Percentiles rank a stretch among this genome's conserved stretches.
These are phyloP conservation scores for Ichneumoninae sp. DNA, from an alignment of 2,888 invertebrate genomes.

Conservation along the genomic window DNA sequence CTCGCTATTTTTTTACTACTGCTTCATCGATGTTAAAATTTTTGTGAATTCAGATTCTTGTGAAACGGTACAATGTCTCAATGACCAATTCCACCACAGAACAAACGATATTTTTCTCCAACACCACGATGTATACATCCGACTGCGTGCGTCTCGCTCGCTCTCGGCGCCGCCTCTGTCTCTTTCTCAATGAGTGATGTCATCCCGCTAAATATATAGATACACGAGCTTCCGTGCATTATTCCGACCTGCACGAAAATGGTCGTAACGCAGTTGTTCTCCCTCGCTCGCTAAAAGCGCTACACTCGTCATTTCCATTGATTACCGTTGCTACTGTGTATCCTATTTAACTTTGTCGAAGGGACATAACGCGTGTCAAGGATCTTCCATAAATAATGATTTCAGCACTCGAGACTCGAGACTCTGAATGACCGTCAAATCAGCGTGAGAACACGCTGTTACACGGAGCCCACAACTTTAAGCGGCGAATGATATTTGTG, in stretches of 20 bases:
- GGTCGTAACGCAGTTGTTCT: conserved; percentile 31
- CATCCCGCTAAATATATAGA: conserved; percentile 61
- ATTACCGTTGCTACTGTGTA: not conserved
- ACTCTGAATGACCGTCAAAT: not conserved
- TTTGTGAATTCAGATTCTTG: not conserved
- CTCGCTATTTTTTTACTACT: too few species aligned
- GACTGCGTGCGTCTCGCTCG: not conserved
- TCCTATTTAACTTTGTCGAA: conserved; percentile 3
- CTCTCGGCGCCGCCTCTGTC: not conserved
- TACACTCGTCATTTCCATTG: not conserved
- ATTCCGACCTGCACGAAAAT: conserved; percentile 49
- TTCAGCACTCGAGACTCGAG: conserved; percentile 1
- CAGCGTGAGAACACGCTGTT: not conserved
- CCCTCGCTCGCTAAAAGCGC: conserved; percentile 6
- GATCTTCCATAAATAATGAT: conserved; percentile 31
- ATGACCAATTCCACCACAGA: not conserved
- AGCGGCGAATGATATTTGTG: not conserved
- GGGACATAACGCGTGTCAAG: conserved; percentile 9
- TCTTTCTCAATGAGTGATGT: conserved; percentile 61
- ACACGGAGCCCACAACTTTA: not conserved
- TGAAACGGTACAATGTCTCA: not conserved
- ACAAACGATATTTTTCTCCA: too few species aligned
- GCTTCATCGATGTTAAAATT: too few species aligned
- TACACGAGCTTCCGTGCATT: conserved; percentile 40
- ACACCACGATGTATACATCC: not conserved